phyloP scores from a whole-genome alignment of 2,113 vertebrate species.

The Canis aureus region DNA sequence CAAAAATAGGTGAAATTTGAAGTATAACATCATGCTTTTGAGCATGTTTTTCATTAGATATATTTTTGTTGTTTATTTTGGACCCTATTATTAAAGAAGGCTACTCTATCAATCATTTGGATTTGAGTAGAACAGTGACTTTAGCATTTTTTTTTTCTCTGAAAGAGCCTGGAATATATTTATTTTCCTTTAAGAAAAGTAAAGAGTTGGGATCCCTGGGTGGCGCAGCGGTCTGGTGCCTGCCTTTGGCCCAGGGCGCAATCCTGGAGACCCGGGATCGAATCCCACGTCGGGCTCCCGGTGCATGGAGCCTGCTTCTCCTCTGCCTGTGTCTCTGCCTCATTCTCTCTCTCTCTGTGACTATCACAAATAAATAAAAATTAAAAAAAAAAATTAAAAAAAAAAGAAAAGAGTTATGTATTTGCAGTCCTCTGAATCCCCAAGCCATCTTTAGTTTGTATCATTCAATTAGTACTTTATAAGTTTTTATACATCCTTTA shows the following conservation, averaged over 20 bases:
- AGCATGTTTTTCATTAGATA: not conserved
- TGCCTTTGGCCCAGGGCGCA: too few relatives aligned
- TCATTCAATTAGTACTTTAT: not conserved
- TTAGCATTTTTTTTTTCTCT: not conserved
- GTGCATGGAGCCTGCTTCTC: too few relatives aligned
- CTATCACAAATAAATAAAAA: too few relatives aligned
- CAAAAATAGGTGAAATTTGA: slow-evolving; percentile 14
- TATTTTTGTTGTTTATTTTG: slow-evolving; percentile 1
- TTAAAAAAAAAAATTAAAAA: too few relatives aligned
- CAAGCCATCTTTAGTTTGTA: not conserved
- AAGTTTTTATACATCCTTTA: not conserved
- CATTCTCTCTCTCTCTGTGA: too few relatives aligned
- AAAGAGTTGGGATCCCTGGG: too few relatives aligned
- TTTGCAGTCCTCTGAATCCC: not conserved
- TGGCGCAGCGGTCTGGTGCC: too few relatives aligned
- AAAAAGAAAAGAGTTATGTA: not conserved
- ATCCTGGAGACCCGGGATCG: too few relatives aligned
- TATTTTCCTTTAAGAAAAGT: slow-evolving; percentile 30
- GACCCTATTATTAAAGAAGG: not conserved
- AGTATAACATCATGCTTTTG: not conserved
- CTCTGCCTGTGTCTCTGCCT: too few relatives aligned
- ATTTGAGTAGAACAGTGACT: slow-evolving; percentile 8
- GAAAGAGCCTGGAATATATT: not conserved
- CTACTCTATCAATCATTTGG: not conserved
- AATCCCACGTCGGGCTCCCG: too few relatives aligned